Conservation (phyloP, 2,888 invertebrate genomes). For the Drosophila rellima region DNA sequence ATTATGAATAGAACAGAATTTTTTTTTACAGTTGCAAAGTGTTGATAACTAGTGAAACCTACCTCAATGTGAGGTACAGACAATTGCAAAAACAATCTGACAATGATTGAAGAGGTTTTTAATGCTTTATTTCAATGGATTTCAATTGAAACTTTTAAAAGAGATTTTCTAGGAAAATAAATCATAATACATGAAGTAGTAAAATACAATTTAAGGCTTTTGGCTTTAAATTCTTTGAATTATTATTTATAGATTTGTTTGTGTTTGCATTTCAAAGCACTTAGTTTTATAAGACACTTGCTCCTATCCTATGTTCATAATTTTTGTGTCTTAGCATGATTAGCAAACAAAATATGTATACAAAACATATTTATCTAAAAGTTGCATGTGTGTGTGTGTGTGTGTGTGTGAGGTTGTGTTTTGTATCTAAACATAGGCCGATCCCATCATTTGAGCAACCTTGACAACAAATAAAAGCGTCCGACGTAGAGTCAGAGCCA, state of each 20-base stretch:
- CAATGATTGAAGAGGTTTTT: slow-evolving; percentile 6
- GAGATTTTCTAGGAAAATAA: not conserved
- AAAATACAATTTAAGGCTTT: not conserved
- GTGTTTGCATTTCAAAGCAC: slow-evolving; percentile 1
- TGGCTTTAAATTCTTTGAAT: not conserved
- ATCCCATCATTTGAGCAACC: slow-evolving; percentile 44
- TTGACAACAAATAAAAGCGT: slow-evolving; percentile 34
- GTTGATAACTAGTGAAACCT: slow-evolving; percentile 47
- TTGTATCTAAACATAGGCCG: slow-evolving; percentile 36
- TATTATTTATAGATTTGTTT: not conserved
- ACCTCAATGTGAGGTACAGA: slow-evolving; percentile 54
- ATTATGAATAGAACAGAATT: slow-evolving; percentile 6
- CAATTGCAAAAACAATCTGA: slow-evolving; percentile 2
- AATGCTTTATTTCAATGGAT: not conserved
- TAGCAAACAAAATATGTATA: slow-evolving; percentile 40
- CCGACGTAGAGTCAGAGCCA: slow-evolving; percentile 1
- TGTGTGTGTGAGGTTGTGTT: slow-evolving; percentile 7
- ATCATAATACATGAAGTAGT: not conserved
- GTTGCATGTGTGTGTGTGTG: slow-evolving; percentile 16
- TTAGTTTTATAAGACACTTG: slow-evolving; percentile 17
- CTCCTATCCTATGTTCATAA: slow-evolving; percentile 34
- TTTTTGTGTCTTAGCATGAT: slow-evolving; percentile 30
- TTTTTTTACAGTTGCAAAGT: slow-evolving; percentile 13
- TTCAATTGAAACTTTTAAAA: not conserved
- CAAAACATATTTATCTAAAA: slow-evolving; percentile 41